Conservation (phyloP, 92 coral and sea anemone genomes). For the Parazoanthus swiftii region DNA sequence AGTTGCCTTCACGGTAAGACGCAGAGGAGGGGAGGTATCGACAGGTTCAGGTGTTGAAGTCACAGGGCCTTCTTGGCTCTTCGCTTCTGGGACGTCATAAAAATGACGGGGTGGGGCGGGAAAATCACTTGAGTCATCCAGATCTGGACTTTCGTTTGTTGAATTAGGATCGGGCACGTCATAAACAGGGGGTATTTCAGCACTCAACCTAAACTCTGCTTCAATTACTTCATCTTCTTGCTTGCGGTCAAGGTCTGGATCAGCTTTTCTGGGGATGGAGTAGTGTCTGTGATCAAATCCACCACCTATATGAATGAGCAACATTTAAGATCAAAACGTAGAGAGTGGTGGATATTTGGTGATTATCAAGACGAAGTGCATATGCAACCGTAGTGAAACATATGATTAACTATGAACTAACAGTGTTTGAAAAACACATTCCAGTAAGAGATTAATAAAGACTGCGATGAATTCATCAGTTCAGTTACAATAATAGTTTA, state of each 20-base stretch:
- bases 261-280: slow-evolving; percentile 38
- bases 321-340: neutral
- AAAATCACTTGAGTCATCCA: neutral
- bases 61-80: neutral
- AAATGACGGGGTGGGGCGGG: neutral
- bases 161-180: slow-evolving; percentile 10
- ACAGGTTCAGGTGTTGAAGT: slow-evolving; percentile 1
- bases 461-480: too few species aligned
- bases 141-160: neutral
- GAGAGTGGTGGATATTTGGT: neutral
- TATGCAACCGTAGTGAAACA: too few species aligned
- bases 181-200: slow-evolving; percentile 18
- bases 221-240: slow-evolving; percentile 25
- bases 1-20: neutral
- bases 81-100: slow-evolving; percentile 15
- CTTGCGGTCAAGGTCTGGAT: neutral
- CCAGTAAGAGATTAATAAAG: too few species aligned
- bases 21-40: slow-evolving; percentile 10
- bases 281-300: slow-evolving; percentile 27
- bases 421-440: too few species aligned
- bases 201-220: slow-evolving; percentile 38
- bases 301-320: neutral
- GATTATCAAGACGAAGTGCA: too few species aligned
- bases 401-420: too few species aligned
- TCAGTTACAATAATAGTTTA: too few species aligned